A percentile compares a stretch with the other conserved stretches of the same genome.
Evolutionary conservation across 2,888 invertebrate genomes (phyloP).

Genomic region (Tyria jacobaeae): DNA sequence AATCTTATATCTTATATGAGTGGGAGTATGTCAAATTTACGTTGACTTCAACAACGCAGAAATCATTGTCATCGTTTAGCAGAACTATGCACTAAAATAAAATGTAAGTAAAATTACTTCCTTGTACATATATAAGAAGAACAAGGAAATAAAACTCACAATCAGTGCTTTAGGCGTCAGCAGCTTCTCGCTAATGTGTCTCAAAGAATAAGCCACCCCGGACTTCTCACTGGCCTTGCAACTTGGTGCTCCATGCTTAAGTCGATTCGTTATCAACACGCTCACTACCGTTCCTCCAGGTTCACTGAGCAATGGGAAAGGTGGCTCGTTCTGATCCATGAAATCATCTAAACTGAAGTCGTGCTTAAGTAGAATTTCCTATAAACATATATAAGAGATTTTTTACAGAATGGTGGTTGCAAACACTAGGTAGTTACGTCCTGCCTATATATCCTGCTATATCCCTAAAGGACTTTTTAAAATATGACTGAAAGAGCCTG

Average conservation of each 20-base stretch:
- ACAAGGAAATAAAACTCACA: constrained; percentile 35
- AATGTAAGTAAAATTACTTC: neutral
- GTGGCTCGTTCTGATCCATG: constrained; percentile 34
- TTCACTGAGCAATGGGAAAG: constrained; percentile 26
- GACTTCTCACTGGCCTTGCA: constrained; percentile 62
- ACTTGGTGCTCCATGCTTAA: constrained; percentile 41
- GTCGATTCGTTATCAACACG: neutral
- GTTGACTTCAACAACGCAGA: too few relatives aligned
- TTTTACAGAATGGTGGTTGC: too few relatives aligned
- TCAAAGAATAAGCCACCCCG: constrained; percentile 56
- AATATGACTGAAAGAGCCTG: too few relatives aligned
- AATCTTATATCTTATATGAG: too few relatives aligned
- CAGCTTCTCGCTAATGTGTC: constrained; percentile 54
- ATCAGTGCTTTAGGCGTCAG: constrained; percentile 37
- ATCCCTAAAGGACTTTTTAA: too few relatives aligned
- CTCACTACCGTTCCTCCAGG: neutral
- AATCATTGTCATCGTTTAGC: too few relatives aligned
- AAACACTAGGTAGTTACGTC: too few relatives aligned
- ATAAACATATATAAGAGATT: neutral
- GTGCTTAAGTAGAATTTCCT: constrained; percentile 66
- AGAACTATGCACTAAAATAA: too few relatives aligned
- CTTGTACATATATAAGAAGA: too few relatives aligned
- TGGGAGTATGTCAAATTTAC: too few relatives aligned
- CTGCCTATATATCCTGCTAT: too few relatives aligned
- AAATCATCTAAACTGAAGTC: constrained; percentile 57